Conservation (phyloP, 2,113 vertebrate genomes). For the Brienomyrus brachyistius region DNA sequence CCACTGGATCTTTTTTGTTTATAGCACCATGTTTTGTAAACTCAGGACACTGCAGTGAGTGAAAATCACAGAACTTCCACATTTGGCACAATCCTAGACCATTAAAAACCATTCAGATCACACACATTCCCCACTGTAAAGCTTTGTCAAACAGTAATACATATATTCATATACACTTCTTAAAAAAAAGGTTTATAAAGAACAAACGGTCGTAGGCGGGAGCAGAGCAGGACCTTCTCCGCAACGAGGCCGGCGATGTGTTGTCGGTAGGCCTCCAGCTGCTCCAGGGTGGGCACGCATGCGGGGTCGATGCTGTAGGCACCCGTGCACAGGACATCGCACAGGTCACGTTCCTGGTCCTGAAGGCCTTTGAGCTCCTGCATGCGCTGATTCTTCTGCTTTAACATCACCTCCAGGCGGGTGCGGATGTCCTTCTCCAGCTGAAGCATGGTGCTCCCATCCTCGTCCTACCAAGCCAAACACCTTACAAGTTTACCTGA, state of each 20-base stretch:
- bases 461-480: not conserved
- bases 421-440: slow-evolving; percentile 78
- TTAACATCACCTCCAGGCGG: slow-evolving; percentile 63
- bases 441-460: slow-evolving; percentile 71
- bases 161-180: not conserved
- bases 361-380: slow-evolving; percentile 69
- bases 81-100: not conserved
- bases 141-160: not conserved
- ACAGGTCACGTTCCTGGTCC: slow-evolving; percentile 70
- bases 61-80: not conserved
- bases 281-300: slow-evolving; percentile 64
- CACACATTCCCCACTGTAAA: not conserved
- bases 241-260: slow-evolving; percentile 58
- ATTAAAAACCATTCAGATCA: not conserved
- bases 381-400: slow-evolving; percentile 74
- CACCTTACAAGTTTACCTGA: not conserved
- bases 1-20: not conserved
- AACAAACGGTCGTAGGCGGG: not conserved
- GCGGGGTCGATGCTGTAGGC: slow-evolving; percentile 45
- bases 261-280: slow-evolving; percentile 63
- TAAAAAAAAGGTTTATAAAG: not conserved
- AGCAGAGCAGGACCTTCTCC: slow-evolving; percentile 65
- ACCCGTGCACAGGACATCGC: slow-evolving; percentile 67
- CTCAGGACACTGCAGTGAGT: not conserved
- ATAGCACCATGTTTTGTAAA: not conserved